Percentiles rank a stretch among this genome's conserved stretches.
phyloP scores from a whole-genome alignment of 2,888 invertebrate genomes.

The Odontocolon sp. region DNA sequence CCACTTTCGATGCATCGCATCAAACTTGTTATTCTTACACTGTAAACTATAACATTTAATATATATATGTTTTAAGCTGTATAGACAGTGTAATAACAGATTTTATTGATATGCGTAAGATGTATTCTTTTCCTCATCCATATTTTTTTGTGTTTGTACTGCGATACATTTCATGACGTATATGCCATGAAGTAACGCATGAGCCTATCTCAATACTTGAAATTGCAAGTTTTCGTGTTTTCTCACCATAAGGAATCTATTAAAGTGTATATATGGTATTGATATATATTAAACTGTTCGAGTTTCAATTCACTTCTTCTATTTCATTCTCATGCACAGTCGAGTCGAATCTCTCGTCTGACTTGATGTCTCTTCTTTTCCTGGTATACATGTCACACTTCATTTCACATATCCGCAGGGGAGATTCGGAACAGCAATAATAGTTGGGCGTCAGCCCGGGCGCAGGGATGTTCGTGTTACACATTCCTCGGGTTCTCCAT shows the following conservation, averaged over 20 bases:
- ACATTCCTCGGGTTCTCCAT: conserved; percentile 33
- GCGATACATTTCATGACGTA: neutral
- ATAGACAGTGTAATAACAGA: neutral
- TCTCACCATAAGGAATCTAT: neutral
- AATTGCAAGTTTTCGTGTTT: neutral
- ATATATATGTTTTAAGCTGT: neutral
- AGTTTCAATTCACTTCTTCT: conserved; percentile 8
- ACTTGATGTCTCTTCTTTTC: neutral
- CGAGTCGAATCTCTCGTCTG: neutral
- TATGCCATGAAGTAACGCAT: too few species aligned
- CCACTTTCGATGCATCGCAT: neutral
- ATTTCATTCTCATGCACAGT: neutral
- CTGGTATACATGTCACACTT: conserved; percentile 29
- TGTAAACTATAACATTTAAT: neutral
- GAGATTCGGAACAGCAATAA: conserved; percentile 41
- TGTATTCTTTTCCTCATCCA: neutral
- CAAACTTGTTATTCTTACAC: neutral
- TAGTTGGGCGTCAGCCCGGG: conserved; percentile 9
- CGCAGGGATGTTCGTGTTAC: conserved; percentile 12
- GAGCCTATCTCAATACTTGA: too few species aligned
- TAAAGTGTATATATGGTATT: neutral
- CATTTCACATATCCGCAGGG: conserved; percentile 36
- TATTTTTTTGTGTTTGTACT: neutral
- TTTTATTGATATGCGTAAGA: too few species aligned
- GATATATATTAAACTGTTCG: neutral